Evolutionary conservation across 2,888 invertebrate genomes (phyloP).

Genomic region (Malachius bipustulatus): DNA sequence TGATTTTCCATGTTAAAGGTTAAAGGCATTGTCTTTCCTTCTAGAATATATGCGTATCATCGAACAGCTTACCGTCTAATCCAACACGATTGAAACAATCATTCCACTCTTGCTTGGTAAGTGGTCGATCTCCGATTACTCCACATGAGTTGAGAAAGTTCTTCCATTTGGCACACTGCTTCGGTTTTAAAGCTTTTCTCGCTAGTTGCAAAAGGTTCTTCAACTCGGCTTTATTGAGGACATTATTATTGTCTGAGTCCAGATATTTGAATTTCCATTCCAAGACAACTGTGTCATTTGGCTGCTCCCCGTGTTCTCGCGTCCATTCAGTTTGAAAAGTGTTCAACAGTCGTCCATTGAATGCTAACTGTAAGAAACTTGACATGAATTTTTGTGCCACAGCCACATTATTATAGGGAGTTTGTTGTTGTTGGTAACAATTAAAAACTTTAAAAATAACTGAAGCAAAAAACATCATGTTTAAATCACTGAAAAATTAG

Average conservation of each 20-base stretch:
- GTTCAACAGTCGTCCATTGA: constrained; percentile 75
- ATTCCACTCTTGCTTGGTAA: constrained; percentile 75
- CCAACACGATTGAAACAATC: constrained; percentile 72
- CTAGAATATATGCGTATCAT: too few species aligned
- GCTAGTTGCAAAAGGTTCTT: constrained; percentile 46
- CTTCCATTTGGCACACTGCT: constrained; percentile 69
- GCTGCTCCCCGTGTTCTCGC: constrained; percentile 34
- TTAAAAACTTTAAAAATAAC: too few species aligned
- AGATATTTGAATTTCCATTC: constrained; percentile 85
- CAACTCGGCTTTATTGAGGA: constrained; percentile 66
- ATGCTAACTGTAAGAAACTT: constrained; percentile 32
- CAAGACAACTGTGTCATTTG: constrained; percentile 44
- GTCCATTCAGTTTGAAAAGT: constrained; percentile 73
- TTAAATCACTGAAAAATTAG: too few species aligned
- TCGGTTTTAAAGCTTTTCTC: constrained; percentile 80
- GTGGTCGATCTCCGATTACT: constrained; percentile 63
- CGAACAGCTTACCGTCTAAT: constrained; percentile 76
- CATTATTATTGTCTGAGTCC: constrained; percentile 67
- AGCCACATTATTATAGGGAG: too few species aligned
- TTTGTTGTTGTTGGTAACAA: too few species aligned
- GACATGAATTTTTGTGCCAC: too few species aligned
- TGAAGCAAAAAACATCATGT: too few species aligned
- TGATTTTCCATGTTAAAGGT: too few species aligned
- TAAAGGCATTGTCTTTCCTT: too few species aligned
- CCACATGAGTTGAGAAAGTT: constrained; percentile 84